A percentile compares a stretch with the other conserved stretches of the same genome.
phyloP scores from a whole-genome alignment of 1,140 invertebrate species.

The fruit fly (Drosophila melanogaster) region DNA sequence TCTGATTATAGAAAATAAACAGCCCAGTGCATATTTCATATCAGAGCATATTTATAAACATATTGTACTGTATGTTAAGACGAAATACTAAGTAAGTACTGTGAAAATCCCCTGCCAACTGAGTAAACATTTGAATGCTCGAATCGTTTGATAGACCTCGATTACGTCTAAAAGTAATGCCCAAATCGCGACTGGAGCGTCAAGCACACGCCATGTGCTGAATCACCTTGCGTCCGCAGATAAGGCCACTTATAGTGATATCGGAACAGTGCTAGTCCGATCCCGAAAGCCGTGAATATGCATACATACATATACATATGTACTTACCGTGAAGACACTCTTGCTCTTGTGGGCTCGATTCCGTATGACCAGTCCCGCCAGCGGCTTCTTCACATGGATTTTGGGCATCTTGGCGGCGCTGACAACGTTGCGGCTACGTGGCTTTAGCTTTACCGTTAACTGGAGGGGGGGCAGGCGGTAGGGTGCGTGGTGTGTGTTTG shows the following conservation, averaged over 20 bases:
- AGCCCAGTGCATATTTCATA: neutral
- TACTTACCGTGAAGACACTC: constrained; percentile 89
- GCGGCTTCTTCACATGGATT: constrained; percentile 83
- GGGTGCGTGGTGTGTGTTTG: neutral
- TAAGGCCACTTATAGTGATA: constrained; percentile 12
- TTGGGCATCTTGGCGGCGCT: constrained; percentile 74
- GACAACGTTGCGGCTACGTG: constrained; percentile 61
- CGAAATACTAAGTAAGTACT: neutral
- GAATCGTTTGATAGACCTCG: constrained; percentile 30
- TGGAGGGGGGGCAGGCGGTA: no score
- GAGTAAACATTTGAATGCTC: constrained; percentile 15
- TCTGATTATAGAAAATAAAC: neutral
- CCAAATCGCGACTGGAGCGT: constrained; percentile 23
- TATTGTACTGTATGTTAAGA: neutral
- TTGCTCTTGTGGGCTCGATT: constrained; percentile 89
- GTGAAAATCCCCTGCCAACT: constrained; percentile 1
- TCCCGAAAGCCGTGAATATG: neutral
- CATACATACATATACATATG: neutral
- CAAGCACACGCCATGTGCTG: constrained; percentile 28
- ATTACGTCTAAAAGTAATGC: constrained; percentile 42
- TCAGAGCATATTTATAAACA: neutral
- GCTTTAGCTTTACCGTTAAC: constrained; percentile 26
- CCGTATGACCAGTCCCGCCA: constrained; percentile 88
- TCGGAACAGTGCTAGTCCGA: constrained; percentile 1
- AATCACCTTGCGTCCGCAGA: constrained; percentile 25